A percentile compares a stretch with the other conserved stretches of the same genome.
Evolutionary conservation across 2,888 invertebrate species (phyloP).

Genomic region (Syritta pipiens): DNA sequence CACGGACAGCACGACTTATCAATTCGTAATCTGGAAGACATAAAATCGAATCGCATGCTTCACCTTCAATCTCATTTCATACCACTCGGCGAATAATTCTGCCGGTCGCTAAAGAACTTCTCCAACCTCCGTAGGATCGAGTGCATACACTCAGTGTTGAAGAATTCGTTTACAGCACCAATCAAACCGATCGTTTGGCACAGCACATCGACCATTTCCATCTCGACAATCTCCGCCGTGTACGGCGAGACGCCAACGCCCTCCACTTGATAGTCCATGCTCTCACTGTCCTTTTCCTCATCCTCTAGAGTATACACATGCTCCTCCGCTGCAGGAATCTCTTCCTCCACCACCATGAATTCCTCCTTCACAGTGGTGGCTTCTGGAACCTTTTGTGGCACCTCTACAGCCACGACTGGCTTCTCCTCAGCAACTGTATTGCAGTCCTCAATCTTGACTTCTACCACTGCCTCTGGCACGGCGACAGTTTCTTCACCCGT

Average conservation of each 20-base stretch:
- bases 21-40: constrained; percentile 75
- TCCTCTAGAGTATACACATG: constrained; percentile 74
- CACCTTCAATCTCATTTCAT: neutral
- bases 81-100: constrained; percentile 74
- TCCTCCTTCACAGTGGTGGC: constrained; percentile 21
- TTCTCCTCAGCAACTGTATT: constrained; percentile 53
- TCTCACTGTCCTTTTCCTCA: constrained; percentile 71
- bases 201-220: constrained; percentile 73
- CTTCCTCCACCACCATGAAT: constrained; percentile 29
- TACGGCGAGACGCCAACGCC: constrained; percentile 72
- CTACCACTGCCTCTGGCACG: constrained; percentile 21
- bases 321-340: constrained; percentile 61
- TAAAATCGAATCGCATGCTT: neutral
- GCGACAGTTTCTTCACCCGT: constrained; percentile 13
- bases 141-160: constrained; percentile 76
- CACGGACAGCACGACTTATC: constrained; percentile 75
- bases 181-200: constrained; percentile 77
- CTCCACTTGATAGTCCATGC: constrained; percentile 61
- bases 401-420: neutral
- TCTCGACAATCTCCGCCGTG: constrained; percentile 75
- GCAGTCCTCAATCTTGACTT: constrained; percentile 54
- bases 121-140: constrained; percentile 74
- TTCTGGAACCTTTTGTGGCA: neutral
- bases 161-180: constrained; percentile 75
- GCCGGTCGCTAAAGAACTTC: constrained; percentile 75